phyloP scores from a whole-genome alignment of 2,888 invertebrate species.

The Ellobium chinense region DNA sequence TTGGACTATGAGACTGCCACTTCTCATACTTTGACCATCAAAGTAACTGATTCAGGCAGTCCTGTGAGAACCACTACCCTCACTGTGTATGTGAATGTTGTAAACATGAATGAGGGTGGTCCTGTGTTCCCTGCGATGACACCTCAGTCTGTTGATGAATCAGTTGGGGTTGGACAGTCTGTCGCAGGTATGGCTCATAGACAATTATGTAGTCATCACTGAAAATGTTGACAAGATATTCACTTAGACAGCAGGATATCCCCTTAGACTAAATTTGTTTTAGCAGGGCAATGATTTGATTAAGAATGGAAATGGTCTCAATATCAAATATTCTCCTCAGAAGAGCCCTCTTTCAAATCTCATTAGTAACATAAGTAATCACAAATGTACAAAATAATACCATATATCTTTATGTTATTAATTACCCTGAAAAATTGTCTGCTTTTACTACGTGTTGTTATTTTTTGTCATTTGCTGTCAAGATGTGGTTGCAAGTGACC shows the following conservation, averaged over 20 bases:
- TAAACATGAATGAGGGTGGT: conserved; percentile 62
- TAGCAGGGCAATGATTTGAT: too few relatives aligned
- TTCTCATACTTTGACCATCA: conserved; percentile 50
- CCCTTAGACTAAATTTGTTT: too few relatives aligned
- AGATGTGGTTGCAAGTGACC: conserved; percentile 59
- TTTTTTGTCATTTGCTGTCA: background rate
- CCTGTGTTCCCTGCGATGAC: conserved; percentile 53
- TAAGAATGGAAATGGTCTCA: too few relatives aligned
- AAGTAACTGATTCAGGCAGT: conserved; percentile 36
- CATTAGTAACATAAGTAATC: too few relatives aligned
- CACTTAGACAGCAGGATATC: too few relatives aligned
- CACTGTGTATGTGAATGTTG: conserved; percentile 57
- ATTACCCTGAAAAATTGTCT: too few relatives aligned
- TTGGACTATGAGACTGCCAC: conserved; percentile 55
- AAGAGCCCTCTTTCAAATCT: too few relatives aligned
- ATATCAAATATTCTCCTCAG: too few relatives aligned
- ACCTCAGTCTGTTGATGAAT: conserved; percentile 52
- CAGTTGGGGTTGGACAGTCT: conserved; percentile 46
- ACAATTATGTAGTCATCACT: background rate
- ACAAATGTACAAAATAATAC: too few relatives aligned
- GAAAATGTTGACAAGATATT: too few relatives aligned
- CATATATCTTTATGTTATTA: too few relatives aligned
- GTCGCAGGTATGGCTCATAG: conserved; percentile 28
- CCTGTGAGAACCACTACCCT: conserved; percentile 48
- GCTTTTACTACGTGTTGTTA: too few relatives aligned